These are phyloP conservation scores for Yponomeuta evonymella DNA, from an alignment of 2,888 invertebrate genomes.

Conservation along the genomic window DNA sequence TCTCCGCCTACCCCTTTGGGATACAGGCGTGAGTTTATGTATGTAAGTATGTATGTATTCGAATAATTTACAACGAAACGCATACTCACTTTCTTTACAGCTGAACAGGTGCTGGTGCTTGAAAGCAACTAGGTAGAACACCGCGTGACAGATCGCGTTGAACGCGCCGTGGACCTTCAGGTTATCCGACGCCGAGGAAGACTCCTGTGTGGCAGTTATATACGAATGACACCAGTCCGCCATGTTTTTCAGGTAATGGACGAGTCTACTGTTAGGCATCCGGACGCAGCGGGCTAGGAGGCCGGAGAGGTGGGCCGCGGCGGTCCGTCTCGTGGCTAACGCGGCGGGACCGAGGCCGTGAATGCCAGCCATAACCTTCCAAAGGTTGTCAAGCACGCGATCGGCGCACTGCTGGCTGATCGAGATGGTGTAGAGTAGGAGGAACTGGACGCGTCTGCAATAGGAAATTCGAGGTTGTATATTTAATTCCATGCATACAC, in stretches of 20 bases:
- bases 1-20: too few species aligned
- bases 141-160: constrained; percentile 92
- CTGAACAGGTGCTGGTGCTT: constrained; percentile 88
- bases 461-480: constrained; percentile 8
- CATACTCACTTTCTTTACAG: constrained; percentile 82
- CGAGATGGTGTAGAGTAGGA: constrained; percentile 66
- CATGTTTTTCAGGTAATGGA: constrained; percentile 79
- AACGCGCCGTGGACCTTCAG: constrained; percentile 88
- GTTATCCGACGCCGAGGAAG: constrained; percentile 45
- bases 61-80: neutral
- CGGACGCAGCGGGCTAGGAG: constrained; percentile 60
- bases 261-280: constrained; percentile 53
- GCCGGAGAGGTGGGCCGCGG: constrained; percentile 62
- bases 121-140: constrained; percentile 95
- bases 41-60: neutral
- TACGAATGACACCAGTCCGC: constrained; percentile 91
- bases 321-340: constrained; percentile 53
- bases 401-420: constrained; percentile 66
- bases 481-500: neutral
- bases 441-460: constrained; percentile 68
- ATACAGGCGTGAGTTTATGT: too few species aligned
- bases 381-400: constrained; percentile 51
- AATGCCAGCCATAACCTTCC: constrained; percentile 58
- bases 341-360: constrained; percentile 56
- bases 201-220: constrained; percentile 80